Conservation (phyloP, 2,113 vertebrate species). For the Melanerpes aurifrons region DNA sequence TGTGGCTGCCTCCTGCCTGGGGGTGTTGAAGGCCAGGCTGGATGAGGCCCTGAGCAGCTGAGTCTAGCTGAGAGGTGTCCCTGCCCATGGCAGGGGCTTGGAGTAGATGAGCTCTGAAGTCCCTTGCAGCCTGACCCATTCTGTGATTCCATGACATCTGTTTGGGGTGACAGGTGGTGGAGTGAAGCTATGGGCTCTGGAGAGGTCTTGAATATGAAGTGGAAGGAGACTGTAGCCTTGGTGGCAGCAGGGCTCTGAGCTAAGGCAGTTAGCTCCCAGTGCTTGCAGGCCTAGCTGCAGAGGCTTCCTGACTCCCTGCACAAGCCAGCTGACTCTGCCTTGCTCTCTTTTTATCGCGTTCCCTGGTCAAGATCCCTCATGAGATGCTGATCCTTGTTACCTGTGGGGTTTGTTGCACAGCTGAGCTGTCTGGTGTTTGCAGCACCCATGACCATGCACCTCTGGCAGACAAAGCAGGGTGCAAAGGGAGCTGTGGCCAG, state of each 20-base stretch:
- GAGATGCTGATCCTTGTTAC: background rate
- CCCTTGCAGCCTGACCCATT: too few species aligned
- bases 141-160: too few species aligned
- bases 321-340: background rate
- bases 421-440: background rate
- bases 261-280: background rate
- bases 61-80: too few species aligned
- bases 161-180: background rate
- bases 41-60: too few species aligned
- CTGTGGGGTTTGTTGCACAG: background rate
- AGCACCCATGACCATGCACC: background rate
- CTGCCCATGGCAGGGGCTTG: too few species aligned
- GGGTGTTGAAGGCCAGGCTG: too few species aligned
- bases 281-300: background rate
- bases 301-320: background rate
- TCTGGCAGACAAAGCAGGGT: background rate
- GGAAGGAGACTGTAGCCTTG: background rate
- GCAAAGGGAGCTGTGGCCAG: background rate
- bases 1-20: too few species aligned
- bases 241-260: background rate
- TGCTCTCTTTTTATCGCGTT: background rate
- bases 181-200: background rate
- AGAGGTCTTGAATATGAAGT: too few species aligned
- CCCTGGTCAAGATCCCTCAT: background rate
- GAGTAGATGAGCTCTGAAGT: too few species aligned